Evolutionary conservation across 2,113 vertebrate species (phyloP), one percentile per base, ranked within the genome.

Genomic region (Nannospalax galili): DNA sequence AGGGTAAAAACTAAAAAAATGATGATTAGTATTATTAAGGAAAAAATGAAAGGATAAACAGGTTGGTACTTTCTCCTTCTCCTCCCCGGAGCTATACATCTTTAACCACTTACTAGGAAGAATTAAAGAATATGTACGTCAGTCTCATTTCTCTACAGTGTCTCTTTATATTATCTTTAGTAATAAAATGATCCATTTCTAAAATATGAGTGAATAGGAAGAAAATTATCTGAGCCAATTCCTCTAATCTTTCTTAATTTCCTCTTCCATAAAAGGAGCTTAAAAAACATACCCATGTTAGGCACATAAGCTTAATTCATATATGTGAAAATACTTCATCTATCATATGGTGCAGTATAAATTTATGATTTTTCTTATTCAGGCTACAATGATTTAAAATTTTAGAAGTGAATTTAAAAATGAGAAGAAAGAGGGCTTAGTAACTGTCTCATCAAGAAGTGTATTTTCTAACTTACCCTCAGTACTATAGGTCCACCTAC

Each of bases 171-270:
- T 88, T 4, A 73, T 17, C 5, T 35, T 75, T 16, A 35, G 19
- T 37, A 86, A 95, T 65, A 92, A 93, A 93, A 90, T 88, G 16
- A 92, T 74, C 70, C 28, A 77, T 75, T 75, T 84, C 0, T 22
- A 62, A 91, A 94, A 72, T 75, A 88, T 17, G 16, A 92, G 30
- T 81, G 26, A 88, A 45, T 67, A 73, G 16, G 11, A 62, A 75
- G 65, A 88, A 95, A 96, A 67, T 75, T 80, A 87, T 74, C 60
- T 32, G n/a, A 62, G 22, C 40, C 80, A 62, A 17, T 11, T 81
- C 7, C 84, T 4, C 15, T 87, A 79, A 84, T n/a, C 45, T 87
- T 92, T 78, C 56, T 84, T 15, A 78, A 89, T 74, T 82, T 85
- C n/a, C 3, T 91, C 35, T 20, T 64, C 45, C 20, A 67, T 91